Percentiles rank a stretch among this genome's conserved stretches.
Evolutionary conservation across 2,888 invertebrate species (phyloP).

Genomic region (Acleris literana): DNA sequence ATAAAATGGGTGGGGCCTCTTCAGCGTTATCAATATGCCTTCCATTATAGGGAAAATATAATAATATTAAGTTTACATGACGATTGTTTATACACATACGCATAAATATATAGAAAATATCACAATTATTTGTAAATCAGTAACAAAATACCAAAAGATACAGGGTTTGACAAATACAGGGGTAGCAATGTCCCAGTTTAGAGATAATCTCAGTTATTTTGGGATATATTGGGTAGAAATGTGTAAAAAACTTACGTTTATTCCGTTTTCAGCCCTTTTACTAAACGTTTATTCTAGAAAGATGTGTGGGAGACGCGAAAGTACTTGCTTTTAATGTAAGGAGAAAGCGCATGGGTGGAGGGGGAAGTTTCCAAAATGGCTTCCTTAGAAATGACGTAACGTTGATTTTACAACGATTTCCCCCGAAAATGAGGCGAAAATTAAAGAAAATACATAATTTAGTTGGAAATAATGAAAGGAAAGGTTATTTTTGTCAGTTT

Average conservation of each 20-base stretch:
- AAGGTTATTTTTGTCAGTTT: not conserved
- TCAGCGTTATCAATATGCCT: too few species aligned
- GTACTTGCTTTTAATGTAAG: not conserved
- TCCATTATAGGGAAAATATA: too few species aligned
- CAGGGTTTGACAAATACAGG: too few species aligned
- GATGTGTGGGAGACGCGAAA: not conserved
- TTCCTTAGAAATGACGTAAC: constrained; percentile 29
- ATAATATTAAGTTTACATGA: too few species aligned
- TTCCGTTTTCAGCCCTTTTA: not conserved
- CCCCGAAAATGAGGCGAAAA: constrained; percentile 1
- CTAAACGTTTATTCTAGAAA: not conserved
- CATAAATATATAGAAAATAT: too few species aligned
- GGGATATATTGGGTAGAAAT: not conserved
- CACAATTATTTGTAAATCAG: too few species aligned
- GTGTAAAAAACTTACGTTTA: not conserved
- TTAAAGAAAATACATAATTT: not conserved
- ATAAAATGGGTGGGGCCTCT: too few species aligned
- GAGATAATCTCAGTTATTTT: too few species aligned
- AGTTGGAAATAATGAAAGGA: not conserved
- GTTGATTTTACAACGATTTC: constrained; percentile 2
- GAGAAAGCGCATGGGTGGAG: constrained; percentile 8
- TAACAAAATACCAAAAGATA: too few species aligned
- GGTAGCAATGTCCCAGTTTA: too few species aligned
- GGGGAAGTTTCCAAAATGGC: constrained; percentile 70
- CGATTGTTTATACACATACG: too few species aligned